Conservation (phyloP, 2,797 vertebrate genomes). For the Paedocypris micromegethes region DNA sequence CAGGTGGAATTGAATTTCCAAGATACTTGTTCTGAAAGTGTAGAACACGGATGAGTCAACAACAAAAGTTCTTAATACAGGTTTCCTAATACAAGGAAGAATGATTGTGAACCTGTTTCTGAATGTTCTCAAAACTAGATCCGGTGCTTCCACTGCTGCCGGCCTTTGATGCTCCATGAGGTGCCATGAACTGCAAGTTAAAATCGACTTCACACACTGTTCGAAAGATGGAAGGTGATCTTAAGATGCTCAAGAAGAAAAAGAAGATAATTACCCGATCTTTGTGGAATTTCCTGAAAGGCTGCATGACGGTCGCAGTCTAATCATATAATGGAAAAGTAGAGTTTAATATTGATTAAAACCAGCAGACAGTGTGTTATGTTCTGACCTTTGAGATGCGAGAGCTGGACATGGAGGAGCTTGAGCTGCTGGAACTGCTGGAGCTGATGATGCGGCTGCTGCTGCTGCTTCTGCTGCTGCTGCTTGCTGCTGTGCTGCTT, state of each 20-base stretch:
- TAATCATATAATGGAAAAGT: conserved; percentile 9
- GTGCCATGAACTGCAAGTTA: conserved; percentile 47
- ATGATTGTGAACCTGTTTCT: conserved; percentile 56
- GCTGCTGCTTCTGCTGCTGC: conserved; percentile 43
- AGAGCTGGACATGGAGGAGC: conserved; percentile 48
- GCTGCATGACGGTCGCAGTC: conserved; percentile 24
- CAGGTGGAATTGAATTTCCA: conserved; percentile 57
- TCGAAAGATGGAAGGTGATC: too few relatives aligned
- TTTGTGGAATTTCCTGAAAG: conserved; percentile 57
- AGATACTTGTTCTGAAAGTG: conserved; percentile 61
- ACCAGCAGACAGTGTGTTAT: neutral
- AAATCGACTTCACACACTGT: neutral
- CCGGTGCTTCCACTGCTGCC: conserved; percentile 53
- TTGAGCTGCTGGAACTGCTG: conserved; percentile 36
- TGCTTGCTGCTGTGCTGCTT: conserved; percentile 41
- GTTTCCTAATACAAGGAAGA: too few relatives aligned
- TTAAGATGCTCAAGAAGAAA: neutral
- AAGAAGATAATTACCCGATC: conserved; percentile 50
- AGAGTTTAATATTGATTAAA: neutral
- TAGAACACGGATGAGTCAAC: neutral
- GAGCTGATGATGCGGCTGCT: conserved; percentile 54
- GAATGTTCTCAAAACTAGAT: conserved; percentile 53
- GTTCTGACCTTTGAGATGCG: conserved; percentile 42
- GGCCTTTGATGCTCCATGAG: conserved; percentile 35
- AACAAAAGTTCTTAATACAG: too few relatives aligned